Conservation (phyloP, 2,113 vertebrate genomes). For the Platichthys flesus region DNA sequence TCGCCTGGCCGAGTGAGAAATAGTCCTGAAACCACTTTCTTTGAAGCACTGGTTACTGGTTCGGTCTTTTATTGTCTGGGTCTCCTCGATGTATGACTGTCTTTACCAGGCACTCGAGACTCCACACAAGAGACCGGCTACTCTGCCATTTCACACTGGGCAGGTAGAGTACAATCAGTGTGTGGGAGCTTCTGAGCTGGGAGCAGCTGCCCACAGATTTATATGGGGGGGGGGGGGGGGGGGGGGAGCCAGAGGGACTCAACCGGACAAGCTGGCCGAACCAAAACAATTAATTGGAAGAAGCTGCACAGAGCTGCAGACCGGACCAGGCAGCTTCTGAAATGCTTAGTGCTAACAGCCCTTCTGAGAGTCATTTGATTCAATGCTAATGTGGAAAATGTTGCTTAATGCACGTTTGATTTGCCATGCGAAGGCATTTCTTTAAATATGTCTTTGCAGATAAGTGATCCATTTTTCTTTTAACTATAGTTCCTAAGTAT, state of each 20-base stretch:
- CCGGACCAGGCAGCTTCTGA: constrained; percentile 3
- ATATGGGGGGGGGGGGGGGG: constrained; percentile 11
- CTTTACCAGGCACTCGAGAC: constrained; percentile 19
- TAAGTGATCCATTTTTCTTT: background rate
- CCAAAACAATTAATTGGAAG: constrained; percentile 49
- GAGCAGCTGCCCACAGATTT: constrained; percentile 45
- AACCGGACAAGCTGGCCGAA: constrained; percentile 42
- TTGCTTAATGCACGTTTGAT: background rate
- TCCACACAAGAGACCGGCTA: background rate
- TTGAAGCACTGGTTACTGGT: background rate
- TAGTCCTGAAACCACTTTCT: background rate
- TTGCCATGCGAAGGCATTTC: background rate
- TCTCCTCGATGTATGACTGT: constrained; percentile 4
- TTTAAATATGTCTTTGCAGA: background rate
- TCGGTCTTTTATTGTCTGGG: constrained; percentile 1
- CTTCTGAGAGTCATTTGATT: background rate
- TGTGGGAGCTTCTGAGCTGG: constrained; percentile 24
- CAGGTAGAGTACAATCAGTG: constrained; percentile 20
- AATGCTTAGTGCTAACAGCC: background rate
- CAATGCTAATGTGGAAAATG: background rate
- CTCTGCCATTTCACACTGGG: constrained; percentile 19
- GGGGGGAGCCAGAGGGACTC: constrained; percentile 30
- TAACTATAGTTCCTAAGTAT: background rate
- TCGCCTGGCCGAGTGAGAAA: constrained; percentile 7
- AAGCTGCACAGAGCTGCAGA: constrained; percentile 27